Evolutionary conservation across 92 coral and sea anemone genomes (phyloP), one percentile per base, ranked within the genome.

Genomic region (Actinernus sp.): DNA sequence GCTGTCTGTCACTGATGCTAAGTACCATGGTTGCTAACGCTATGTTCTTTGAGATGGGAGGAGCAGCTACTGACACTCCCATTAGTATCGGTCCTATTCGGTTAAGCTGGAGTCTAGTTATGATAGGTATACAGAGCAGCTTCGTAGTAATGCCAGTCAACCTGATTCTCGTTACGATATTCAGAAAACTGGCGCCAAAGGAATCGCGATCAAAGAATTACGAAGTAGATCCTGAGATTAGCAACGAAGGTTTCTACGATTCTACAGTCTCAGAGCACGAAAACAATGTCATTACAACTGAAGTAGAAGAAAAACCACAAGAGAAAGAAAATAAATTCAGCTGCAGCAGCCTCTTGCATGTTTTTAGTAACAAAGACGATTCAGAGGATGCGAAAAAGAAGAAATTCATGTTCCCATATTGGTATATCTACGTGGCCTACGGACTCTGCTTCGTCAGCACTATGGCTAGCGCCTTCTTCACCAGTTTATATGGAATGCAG

Each of bases 381-480:
- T 40, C 71, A 4, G 37, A 40, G 9, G 28, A 32, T 13, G 54
- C 23, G 7, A n/a, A 24, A 27, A 48, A 54, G 18, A 48, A 54
- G 18, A 55, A 84, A 20, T 46, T 36, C 27, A 88, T 92, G 68
- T 86, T 78, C 28, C 98, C 98, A 1, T 66, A 90, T 26, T 93
- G 98, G 98, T 87, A 83, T 39, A 78, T 93, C 17, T 93, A 90
- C 54, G 74, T 90, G 20, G 93, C 91, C 1, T 93, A 93, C 44
- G 33, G 49, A 6, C 63, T 90, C 62, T 92, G 81, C 33, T 79
- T 82, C 26, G 3, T 83, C 18, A 80, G 88, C 14, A 76, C 88
- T 16, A 14, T 73, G 7, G 78, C 84, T 8, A 49, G 80, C 36
- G 97, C 85, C 2, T 32, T 76, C 3, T 90, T 93, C 51, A 85